phyloP scores from a whole-genome alignment of 2,797 vertebrate genomes.

The Trachurus trachurus region DNA sequence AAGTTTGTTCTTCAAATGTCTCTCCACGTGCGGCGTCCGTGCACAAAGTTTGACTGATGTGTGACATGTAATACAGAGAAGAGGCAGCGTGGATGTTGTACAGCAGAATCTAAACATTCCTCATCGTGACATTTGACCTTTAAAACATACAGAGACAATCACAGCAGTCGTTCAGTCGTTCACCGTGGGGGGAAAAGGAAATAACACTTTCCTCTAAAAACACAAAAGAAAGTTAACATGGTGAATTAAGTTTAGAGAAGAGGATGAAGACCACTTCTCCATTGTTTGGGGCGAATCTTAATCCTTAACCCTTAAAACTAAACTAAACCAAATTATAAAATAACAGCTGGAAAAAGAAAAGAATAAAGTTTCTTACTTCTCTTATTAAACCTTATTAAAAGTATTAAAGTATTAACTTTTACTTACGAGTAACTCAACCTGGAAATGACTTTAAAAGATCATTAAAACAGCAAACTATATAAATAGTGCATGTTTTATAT shows the following conservation, averaged over 20 bases:
- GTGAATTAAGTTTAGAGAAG: not conserved
- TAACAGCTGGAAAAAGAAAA: not conserved
- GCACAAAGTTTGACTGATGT: not conserved
- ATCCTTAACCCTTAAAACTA: no score
- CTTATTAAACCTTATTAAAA: not conserved
- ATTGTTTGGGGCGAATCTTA: not conserved
- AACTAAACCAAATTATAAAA: not conserved
- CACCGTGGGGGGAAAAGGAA: not conserved
- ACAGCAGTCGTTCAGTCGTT: not conserved
- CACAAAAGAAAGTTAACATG: not conserved
- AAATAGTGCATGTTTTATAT: not conserved
- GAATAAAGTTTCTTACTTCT: no score
- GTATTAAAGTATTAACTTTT: not conserved
- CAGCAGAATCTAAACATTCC: not conserved
- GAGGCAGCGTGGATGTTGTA: not conserved
- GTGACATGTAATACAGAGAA: not conserved
- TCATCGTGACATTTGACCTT: slow-evolving; percentile 41
- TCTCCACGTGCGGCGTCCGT: not conserved
- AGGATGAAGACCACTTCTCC: not conserved
- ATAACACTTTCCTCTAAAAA: not conserved
- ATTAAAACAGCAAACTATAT: not conserved
- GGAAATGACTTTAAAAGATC: not conserved
- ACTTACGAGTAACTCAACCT: not conserved
- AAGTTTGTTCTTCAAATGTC: slow-evolving; percentile 19
- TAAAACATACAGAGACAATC: slow-evolving; percentile 7